These are phyloP conservation scores for Dendropsophus ebraccatus DNA, from an alignment of 2,113 vertebrate genomes.

Conservation along the genomic window DNA sequence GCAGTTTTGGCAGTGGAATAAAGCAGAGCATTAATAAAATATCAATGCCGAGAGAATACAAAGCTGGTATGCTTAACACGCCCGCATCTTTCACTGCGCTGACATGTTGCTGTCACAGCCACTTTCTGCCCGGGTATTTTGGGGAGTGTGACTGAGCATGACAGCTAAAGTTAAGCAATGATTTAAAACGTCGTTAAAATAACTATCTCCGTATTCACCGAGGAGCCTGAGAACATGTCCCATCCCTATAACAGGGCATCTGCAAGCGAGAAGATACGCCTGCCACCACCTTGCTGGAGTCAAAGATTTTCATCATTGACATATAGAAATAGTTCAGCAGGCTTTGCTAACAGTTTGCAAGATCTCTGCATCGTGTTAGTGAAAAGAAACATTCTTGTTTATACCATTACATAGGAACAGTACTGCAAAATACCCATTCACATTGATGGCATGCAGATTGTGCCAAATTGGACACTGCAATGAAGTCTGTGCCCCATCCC, in stretches of 20 bases:
- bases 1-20: slow-evolving; percentile 12
- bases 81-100: background rate
- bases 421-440: no score
- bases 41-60: slow-evolving; percentile 20
- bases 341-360: no score
- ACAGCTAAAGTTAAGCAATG: slow-evolving; percentile 15
- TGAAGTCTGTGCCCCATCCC: no score
- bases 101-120: slow-evolving; percentile 15
- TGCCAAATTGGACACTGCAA: no score
- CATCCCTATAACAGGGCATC: background rate
- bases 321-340: no score
- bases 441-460: no score
- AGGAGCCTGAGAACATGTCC: background rate
- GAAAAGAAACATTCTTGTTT: background rate
- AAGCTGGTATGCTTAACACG: slow-evolving; percentile 3
- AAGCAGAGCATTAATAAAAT: slow-evolving; percentile 33
- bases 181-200: slow-evolving; percentile 15
- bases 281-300: background rate
- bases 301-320: background rate
- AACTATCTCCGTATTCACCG: slow-evolving; percentile 12
- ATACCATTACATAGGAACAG: no score
- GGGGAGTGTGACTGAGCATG: background rate
- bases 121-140: background rate
- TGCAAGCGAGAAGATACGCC: background rate
- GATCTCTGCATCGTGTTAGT: background rate